Base-by-base conservation (phyloP, 1,140 invertebrate genomes). In the Brachionus calyciflorus region DNA sequence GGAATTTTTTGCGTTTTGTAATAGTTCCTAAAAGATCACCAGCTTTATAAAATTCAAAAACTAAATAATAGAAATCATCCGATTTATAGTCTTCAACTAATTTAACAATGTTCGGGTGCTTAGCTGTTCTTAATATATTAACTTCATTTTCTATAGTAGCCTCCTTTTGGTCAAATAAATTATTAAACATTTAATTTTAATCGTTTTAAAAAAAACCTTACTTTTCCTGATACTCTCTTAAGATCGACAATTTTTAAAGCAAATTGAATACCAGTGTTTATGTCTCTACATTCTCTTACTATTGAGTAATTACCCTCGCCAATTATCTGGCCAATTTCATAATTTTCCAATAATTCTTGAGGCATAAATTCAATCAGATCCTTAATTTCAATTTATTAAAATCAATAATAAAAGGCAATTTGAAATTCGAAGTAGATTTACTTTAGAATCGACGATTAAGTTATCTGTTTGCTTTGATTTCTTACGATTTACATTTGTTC, bases 21-120 rank as follows among this genome's bases (percentile, higher is more conserved):
- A 85, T 84, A 21, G 82, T 80, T 78, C 84, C 84, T 78, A 85
- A 84, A 44, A 85, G 75, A 77, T 85, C 84, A 17, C 84, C 84
- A 53, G 79, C 78, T 78, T 81, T 84, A 26, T 84, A 82, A 2
- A 83, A 79, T 63, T 85, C 84, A 82, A 85, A 84, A 76, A 85
- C 81, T 9, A 84, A 78, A 78, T 81, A 85, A 17, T 83, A 57
- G 48, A 24, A 55, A 10, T 60, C 81, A 10, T 80, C 79, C 1
- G 80, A 80, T 37, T 82, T 81, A 70, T 81, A 84, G 33, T 85
- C 84, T 77, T 84, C 84, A 4, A 84, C 73, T 19, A 85, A 79
- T 75, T 81, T 78, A 6, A 85, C 80, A 30, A 85, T 85, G 77
- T 85, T 84, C 6, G 80, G 80, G 73, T 85, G 83, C 41, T 84